Base-by-base conservation (phyloP, 2,113 vertebrate genomes). In the Eptatretus burgeri region DNA sequence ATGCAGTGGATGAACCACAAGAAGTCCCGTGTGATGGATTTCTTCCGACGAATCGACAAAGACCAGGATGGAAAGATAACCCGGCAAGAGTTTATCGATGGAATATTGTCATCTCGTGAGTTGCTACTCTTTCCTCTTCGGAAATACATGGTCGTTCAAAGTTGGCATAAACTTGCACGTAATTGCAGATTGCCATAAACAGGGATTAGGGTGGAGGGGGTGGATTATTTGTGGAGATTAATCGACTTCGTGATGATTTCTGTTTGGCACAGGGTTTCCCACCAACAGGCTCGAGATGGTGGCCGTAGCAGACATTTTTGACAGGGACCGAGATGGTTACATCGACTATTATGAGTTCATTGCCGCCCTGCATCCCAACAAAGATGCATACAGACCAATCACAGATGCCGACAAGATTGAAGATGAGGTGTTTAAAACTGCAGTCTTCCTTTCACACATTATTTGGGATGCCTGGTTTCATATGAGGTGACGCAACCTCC, bases 1-100 rank as follows among this genome's bases (percentile, higher is more conserved):
- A 60, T 60, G 56, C 56, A 60, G 56, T 60, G 56, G 56, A 60
- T 60, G 56, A 60, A 60, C 56, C 56, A 60, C 56, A 60, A 60
- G 19, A 60, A 60, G 56, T 60, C 56, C 56, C 56, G 56, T 60
- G 56, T 60, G n/a, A 60, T 60, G 56, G 56, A 60, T 20, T 60
- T 60, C 20, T 60, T 60, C 56, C 56, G 56, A 1, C n/a, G 56
- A 13, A 60, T 60, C 10, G 56, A 60, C 13, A 60, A 60, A 60
- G 56, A 60, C 20, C 56, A 60, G 20, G 56, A 60, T 12, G 56
- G 56, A n/a, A 60, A 60, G 56, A 60, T 60, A 17, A 60, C 56
- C 56, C 56, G 56, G 20, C 56, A 60, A 60, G 56, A 60, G 20
- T 60, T 60, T 12, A 60, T 60, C 56, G 56, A 60, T 60, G 56